Evolutionary conservation across 2,113 vertebrate genomes (phyloP).

Genomic region (Bos javanicus): DNA sequence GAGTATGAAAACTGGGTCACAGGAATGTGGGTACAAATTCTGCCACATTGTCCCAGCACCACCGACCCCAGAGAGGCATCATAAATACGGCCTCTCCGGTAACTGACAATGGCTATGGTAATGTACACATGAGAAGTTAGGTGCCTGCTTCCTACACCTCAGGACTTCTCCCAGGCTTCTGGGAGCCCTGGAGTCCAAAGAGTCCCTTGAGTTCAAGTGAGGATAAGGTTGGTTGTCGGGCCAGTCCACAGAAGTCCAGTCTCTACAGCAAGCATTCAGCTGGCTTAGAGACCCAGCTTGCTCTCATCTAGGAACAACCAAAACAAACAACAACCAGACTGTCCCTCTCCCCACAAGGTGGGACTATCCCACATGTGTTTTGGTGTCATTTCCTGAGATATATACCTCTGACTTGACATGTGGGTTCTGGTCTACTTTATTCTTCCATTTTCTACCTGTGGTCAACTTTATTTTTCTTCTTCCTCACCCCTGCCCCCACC

Average conservation of each 20-base stretch:
- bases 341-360: not conserved
- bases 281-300: not conserved
- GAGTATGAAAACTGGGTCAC: not conserved
- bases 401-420: not conserved
- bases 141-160: not conserved
- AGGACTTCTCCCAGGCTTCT: not conserved
- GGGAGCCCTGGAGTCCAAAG: not conserved
- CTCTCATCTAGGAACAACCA: not conserved
- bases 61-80: not conserved
- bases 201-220: not conserved
- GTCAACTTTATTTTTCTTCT: not conserved
- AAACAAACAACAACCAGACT: not conserved
- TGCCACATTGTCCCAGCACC: not conserved
- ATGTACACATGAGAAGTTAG: not conserved
- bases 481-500: rapidly evolving
- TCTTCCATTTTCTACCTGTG: not conserved
- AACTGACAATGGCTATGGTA: not conserved
- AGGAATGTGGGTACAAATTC: not conserved
- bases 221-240: not conserved
- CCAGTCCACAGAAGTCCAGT: not conserved
- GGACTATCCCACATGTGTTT: not conserved
- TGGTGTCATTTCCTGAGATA: not conserved
- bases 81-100: not conserved
- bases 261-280: not conserved
- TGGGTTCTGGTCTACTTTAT: not conserved